Evolutionary conservation across 1,140 invertebrate genomes (phyloP), one percentile per base, ranked within the genome.

Genomic region (Drosophila melanogaster): DNA sequence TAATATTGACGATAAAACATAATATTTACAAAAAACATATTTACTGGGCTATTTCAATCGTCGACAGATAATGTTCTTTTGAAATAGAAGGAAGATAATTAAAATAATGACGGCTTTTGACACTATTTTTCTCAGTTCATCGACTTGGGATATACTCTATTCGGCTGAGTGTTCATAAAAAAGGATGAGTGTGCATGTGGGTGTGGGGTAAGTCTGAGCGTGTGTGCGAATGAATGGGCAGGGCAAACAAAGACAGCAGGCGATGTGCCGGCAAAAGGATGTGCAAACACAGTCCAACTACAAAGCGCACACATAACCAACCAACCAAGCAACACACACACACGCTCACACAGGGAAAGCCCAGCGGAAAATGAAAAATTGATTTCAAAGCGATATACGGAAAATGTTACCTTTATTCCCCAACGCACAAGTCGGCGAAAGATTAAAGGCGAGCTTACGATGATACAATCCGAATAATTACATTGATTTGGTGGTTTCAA

Each of bases 211-310:
- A 40, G 79, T 35, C 38, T 62, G 67, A 62, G 61, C 59, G 72
- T 79, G 56, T 87, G 69, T 83, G 61, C 77, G 83, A 81, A 72
- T 87, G 83, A 89, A 87, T 86, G 62, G 81, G 79, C 84, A 77
- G 53, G 51, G 53, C 84, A 86, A 86, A 86, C 84, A 86, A 86
- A 81, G 81, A 79, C 83, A 86, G 83, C 79, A 78, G 81, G 78
- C 81, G 57, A 64, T 81, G 79, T 76, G 57, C 69, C 64, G n/a
- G 60, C 59, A 49, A 85, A 79, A 86, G 83, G 79, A 87, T 79
- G 84, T 61, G 71, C 79, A 83, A 81, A 86, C 79, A 86, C 17
- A 57, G 49, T 50, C 62, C 61, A 78, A 77, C 77, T 69, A 76
- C 55, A 74, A 66, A 78, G 62, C 57, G 35, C 43, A 56, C 51